A percentile compares a stretch with the other conserved stretches of the same genome.
Conservation (phyloP, 35 echinoderm and acorn worm genomes). For the Holothuria glaberrima region DNA sequence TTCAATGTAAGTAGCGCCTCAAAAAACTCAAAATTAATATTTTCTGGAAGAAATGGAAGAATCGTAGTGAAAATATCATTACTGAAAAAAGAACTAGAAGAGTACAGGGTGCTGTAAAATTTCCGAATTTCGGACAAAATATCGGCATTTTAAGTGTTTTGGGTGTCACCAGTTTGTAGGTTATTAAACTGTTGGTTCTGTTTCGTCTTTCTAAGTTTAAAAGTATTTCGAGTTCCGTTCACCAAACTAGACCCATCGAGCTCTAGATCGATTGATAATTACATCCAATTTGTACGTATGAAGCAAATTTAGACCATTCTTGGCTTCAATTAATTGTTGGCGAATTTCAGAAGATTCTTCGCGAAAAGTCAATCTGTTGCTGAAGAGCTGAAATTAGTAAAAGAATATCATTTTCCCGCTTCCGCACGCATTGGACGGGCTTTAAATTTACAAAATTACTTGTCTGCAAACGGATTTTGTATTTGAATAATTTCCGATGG, state of each 20-base stretch:
- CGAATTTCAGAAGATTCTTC: neutral
- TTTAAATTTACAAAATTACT: too few species aligned
- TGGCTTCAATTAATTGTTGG: neutral
- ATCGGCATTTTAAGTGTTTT: neutral
- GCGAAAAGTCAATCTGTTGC: neutral
- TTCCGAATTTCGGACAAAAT: too few species aligned
- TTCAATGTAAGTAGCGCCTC: slow-evolving; percentile 4
- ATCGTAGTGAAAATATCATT: neutral
- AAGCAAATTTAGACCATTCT: neutral
- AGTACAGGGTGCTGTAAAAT: neutral
- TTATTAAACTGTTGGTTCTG: neutral
- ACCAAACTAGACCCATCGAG: slow-evolving; percentile 9
- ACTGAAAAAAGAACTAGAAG: neutral
- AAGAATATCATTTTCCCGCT: neutral
- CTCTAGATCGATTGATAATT: too few species aligned
- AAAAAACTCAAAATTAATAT: slow-evolving; percentile 20
- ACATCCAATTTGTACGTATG: neutral
- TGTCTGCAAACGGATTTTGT: neutral
- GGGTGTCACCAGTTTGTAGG: neutral
- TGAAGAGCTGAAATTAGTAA: neutral
- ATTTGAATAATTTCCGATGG: neutral
- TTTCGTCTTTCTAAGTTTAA: neutral
- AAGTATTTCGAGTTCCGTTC: slow-evolving; percentile 7
- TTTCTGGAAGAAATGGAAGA: neutral
- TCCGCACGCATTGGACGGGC: too few species aligned